phyloP scores from a whole-genome alignment of 2,797 vertebrate species.

The Yasuhikotakia modesta region DNA sequence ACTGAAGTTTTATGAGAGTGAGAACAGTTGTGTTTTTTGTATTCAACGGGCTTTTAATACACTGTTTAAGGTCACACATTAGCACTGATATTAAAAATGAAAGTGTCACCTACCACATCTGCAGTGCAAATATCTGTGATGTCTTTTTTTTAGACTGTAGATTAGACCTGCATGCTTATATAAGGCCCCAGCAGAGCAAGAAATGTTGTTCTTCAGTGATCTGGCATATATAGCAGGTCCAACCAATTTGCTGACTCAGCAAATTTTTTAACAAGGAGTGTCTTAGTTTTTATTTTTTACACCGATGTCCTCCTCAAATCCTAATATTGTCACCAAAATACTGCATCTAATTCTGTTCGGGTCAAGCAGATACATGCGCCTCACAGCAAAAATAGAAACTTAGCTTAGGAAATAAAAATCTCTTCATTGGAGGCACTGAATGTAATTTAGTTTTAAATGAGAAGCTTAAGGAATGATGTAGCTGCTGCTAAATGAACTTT shows the following conservation, averaged over 20 bases:
- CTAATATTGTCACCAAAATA: neutral
- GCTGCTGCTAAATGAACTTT: neutral
- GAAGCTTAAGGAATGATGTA: neutral
- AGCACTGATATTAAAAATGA: neutral
- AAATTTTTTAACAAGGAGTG: neutral
- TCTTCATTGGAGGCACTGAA: neutral
- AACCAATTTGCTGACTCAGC: constrained; percentile 14
- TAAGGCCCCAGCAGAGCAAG: neutral
- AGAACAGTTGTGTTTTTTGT: neutral
- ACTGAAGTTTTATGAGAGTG: neutral
- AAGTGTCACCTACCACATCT: neutral
- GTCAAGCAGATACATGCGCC: neutral
- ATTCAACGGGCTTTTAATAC: neutral
- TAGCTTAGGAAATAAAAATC: too few species aligned
- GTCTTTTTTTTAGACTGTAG: neutral
- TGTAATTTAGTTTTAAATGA: neutral
- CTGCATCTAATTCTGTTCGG: neutral
- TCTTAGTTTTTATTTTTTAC: neutral
- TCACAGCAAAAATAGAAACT: neutral
- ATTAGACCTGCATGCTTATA: neutral
- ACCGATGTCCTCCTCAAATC: neutral
- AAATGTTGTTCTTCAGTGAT: neutral
- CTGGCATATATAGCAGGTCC: neutral
- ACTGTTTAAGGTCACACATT: neutral
- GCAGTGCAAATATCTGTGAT: neutral